Evolutionary conservation across 2,888 invertebrate genomes (phyloP).

Genomic region (Cheilosia variabilis): DNA sequence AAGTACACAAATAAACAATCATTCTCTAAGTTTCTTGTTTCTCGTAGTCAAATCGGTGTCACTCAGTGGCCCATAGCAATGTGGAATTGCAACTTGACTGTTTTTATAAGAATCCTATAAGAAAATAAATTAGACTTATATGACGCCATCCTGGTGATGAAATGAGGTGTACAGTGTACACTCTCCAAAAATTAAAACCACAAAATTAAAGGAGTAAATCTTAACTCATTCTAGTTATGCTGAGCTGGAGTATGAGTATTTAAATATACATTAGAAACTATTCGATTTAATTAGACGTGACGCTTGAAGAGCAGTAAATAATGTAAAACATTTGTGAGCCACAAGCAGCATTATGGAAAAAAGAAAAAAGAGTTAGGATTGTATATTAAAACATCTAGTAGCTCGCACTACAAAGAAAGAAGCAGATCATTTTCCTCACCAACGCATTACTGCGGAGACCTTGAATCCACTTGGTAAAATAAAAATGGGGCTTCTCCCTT

Average conservation of each 20-base stretch:
- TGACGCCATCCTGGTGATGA: constrained; percentile 11
- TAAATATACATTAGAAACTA: constrained; percentile 4
- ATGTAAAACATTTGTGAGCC: background rate
- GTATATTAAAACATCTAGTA: too few species aligned
- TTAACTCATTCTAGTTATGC: constrained; percentile 37
- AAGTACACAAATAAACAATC: too few species aligned
- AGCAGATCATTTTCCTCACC: background rate
- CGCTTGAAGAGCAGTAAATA: constrained; percentile 13
- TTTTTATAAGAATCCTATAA: constrained; percentile 27
- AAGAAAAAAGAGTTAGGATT: too few species aligned
- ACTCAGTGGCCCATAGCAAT: constrained; percentile 25
- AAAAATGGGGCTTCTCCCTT: constrained; percentile 21
- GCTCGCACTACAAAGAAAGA: too few species aligned
- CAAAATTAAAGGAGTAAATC: constrained; percentile 26
- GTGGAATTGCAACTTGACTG: constrained; percentile 44
- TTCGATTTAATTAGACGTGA: constrained; percentile 36
- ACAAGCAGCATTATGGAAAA: too few species aligned
- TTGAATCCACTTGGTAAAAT: constrained; percentile 38
- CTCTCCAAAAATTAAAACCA: constrained; percentile 6
- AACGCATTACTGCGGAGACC: constrained; percentile 17
- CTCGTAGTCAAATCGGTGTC: background rate
- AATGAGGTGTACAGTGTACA: constrained; percentile 12
- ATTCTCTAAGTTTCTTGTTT: too few species aligned
- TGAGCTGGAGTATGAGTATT: constrained; percentile 1
- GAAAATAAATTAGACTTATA: constrained; percentile 39